phyloP scores from a whole-genome alignment of 2,797 vertebrate genomes.

The Characodon lateralis region DNA sequence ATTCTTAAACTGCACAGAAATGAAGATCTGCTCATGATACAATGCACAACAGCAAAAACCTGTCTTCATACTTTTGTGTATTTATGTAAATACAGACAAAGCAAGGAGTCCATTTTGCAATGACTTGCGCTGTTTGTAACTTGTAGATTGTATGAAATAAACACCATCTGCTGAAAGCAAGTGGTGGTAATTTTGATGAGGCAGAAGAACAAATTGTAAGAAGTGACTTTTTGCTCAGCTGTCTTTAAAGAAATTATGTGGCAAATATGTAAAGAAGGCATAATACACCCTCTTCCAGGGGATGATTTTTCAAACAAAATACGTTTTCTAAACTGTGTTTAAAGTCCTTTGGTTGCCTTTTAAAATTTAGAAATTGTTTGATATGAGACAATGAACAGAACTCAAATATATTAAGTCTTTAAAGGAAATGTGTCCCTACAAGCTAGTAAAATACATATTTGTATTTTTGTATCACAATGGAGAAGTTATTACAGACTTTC shows the following conservation, averaged over 20 bases:
- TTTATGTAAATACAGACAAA: neutral
- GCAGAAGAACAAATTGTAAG: neutral
- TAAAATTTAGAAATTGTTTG: neutral
- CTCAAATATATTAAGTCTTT: neutral
- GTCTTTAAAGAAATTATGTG: neutral
- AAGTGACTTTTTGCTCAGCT: neutral
- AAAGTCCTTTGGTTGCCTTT: neutral
- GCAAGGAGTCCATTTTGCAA: neutral
- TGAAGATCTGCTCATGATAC: neutral
- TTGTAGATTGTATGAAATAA: neutral
- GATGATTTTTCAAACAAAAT: too few relatives aligned
- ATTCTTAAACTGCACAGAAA: neutral
- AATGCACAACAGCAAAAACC: neutral
- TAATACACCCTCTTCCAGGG: neutral
- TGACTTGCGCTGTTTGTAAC: neutral
- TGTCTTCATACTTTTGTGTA: neutral
- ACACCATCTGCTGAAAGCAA: too few relatives aligned
- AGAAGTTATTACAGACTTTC: neutral
- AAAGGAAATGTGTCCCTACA: neutral
- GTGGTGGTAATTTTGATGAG: too few relatives aligned
- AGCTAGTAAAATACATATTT: neutral
- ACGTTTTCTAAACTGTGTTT: too few relatives aligned
- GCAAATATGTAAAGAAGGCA: neutral
- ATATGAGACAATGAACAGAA: neutral
- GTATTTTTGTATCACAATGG: neutral